Base-by-base conservation (phyloP, 2,888 invertebrate genomes). In the Orgyia antiqua region DNA sequence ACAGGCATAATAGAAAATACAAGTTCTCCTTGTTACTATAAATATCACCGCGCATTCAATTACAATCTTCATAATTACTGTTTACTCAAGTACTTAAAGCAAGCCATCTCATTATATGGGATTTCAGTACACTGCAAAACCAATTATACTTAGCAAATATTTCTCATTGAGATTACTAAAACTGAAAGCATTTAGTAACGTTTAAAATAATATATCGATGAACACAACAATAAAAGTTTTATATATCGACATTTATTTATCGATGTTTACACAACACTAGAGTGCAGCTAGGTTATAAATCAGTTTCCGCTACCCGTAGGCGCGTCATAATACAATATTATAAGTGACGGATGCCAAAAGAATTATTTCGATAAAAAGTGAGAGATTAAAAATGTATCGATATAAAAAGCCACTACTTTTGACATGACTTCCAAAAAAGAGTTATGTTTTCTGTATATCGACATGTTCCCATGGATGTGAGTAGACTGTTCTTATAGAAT, bases 321-420 rank as follows among this genome's bases (percentile, higher is more conserved):
- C 72, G 69, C 52, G 70, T 79, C 78, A 78, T 77, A 76, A 78
- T 79, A 78, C 75, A 75, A 75, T 78, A 75, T 74, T 65, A 67
- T 58, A 64, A 77, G 78, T 72, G 77, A 73, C 58, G 76, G 61
- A 39, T 44, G 42, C 51, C 61, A 62, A 62, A 34, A 29, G 20
- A 28, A 13, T 12, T 42, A 43, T n/a, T n/a, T 51, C 51, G 51
- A 57, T 45, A 52, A 35, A 21, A 33, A n/a, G 26, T 10, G 12
- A 27, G n/a, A n/a, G n/a, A n/a, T n/a, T n/a, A n/a, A n/a, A n/a
- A n/a, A n/a, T n/a, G n/a, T n/a, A n/a, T n/a, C n/a, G n/a, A n/a
- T n/a, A n/a, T n/a, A n/a, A n/a, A n/a, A n/a, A n/a, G n/a, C n/a
- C n/a, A n/a, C n/a, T n/a, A n/a, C n/a, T n/a, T n/a, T n/a, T n/a